Percentiles rank a stretch among this genome's conserved stretches.
Conservation (phyloP, 2,113 vertebrate genomes). For the Myanophis thanlyinensis region DNA sequence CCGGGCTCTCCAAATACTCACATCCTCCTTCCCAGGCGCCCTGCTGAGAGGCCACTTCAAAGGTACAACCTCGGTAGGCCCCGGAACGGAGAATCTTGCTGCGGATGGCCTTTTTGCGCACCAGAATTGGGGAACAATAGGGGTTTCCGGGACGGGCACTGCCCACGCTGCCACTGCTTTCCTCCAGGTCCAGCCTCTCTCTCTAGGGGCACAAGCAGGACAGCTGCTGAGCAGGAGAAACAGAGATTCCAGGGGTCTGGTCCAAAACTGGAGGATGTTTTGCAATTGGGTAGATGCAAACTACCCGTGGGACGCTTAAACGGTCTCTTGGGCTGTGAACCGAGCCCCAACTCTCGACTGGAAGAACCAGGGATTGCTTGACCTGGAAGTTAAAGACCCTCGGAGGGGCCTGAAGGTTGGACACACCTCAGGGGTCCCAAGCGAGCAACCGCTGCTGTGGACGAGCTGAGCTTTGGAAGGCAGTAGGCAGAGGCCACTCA, state of each 20-base stretch:
- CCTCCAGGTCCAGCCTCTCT: conserved; percentile 45
- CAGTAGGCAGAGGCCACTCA: conserved; percentile 43
- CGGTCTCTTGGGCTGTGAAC: neutral
- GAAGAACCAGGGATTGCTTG: neutral
- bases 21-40: conserved; percentile 71
- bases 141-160: conserved; percentile 68
- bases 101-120: conserved; percentile 91
- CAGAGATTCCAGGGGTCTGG: neutral
- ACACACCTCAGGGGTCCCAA: neutral
- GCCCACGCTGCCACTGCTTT: conserved; percentile 29
- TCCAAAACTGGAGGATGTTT: neutral
- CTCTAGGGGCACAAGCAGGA: conserved; percentile 43
- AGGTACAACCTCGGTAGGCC: conserved; percentile 89
- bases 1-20: conserved; percentile 46
- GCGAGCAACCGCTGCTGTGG: neutral
- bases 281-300: neutral
- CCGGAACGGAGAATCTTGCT: conserved; percentile 88
- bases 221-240: neutral
- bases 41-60: conserved; percentile 78
- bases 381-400: neutral
- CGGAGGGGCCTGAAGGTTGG: neutral
- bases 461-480: neutral
- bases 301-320: neutral
- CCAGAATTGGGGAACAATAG: conserved; percentile 83
- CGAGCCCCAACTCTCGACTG: neutral